Evolutionary conservation across 1,140 invertebrate species (phyloP).

Genomic region (Goniozus legneri): DNA sequence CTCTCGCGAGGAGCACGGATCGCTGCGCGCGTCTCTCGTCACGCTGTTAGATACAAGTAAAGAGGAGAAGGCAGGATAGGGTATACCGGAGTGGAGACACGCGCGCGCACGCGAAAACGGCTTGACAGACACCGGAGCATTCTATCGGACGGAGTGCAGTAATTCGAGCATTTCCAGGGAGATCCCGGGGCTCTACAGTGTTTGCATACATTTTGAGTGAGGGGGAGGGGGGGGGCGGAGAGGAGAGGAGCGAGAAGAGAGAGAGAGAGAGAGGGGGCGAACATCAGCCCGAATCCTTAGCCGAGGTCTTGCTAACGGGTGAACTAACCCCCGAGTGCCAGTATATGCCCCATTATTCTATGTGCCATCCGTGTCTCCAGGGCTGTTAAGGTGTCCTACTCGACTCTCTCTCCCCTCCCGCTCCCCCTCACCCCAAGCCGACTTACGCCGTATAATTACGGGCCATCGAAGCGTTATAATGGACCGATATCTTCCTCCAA

Average conservation of each 20-base stretch:
- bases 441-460: conserved; percentile 32
- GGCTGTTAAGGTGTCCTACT: conserved; percentile 39
- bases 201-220: conserved; percentile 43
- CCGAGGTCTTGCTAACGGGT: neutral
- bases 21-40: conserved; percentile 2
- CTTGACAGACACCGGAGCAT: conserved; percentile 11
- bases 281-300: too few species aligned
- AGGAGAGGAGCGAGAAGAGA: too few species aligned
- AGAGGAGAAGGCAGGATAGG: neutral
- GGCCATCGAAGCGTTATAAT: conserved; percentile 33
- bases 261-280: too few species aligned
- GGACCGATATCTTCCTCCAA: too few species aligned
- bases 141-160: conserved; percentile 26
- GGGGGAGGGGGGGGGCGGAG: too few species aligned
- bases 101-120: too few species aligned
- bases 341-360: conserved; percentile 37
- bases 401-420: conserved; percentile 19
- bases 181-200: conserved; percentile 31
- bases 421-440: conserved; percentile 3
- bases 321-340: neutral
- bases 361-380: conserved; percentile 37
- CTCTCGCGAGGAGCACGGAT: conserved; percentile 18
- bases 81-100: neutral
- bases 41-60: neutral
- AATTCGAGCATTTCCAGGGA: conserved; percentile 38